A percentile compares a stretch with the other conserved stretches of the same genome.
phyloP scores from a whole-genome alignment of 2,888 invertebrate genomes.

The Polymixis flavicincta region DNA sequence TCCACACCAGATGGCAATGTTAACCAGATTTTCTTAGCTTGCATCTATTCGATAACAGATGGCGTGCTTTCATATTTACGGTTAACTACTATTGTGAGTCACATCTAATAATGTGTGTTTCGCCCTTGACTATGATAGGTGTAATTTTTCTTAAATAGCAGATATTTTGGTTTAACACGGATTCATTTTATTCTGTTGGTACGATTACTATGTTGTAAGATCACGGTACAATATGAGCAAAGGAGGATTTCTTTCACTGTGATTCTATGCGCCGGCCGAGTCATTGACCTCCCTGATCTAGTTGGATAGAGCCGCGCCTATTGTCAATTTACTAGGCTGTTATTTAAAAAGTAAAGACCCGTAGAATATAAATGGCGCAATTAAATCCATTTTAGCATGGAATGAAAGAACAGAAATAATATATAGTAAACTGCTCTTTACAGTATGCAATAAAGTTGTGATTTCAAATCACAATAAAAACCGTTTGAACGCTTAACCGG shows the following conservation, averaged over 20 bases:
- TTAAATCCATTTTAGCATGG: neutral
- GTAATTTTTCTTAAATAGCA: neutral
- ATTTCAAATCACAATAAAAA: neutral
- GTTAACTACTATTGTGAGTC: neutral
- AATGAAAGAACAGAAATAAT: neutral
- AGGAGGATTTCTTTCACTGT: neutral
- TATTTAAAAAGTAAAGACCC: neutral
- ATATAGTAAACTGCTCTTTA: neutral
- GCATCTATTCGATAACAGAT: constrained; percentile 64
- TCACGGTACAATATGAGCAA: neutral
- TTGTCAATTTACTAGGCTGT: neutral
- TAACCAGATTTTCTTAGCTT: neutral
- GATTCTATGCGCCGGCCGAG: neutral
- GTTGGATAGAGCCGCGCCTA: neutral
- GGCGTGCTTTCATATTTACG: constrained; percentile 32
- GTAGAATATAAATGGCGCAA: neutral
- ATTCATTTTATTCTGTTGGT: no score
- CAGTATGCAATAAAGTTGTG: neutral
- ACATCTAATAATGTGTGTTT: neutral
- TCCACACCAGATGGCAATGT: constrained; percentile 46
- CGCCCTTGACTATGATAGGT: no score
- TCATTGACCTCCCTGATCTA: neutral
- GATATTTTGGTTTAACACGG: neutral
- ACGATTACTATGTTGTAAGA: neutral
- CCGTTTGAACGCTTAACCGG: neutral